Evolutionary conservation across 2,888 invertebrate genomes (phyloP).

Genomic region (Auanema freiburgensis): DNA sequence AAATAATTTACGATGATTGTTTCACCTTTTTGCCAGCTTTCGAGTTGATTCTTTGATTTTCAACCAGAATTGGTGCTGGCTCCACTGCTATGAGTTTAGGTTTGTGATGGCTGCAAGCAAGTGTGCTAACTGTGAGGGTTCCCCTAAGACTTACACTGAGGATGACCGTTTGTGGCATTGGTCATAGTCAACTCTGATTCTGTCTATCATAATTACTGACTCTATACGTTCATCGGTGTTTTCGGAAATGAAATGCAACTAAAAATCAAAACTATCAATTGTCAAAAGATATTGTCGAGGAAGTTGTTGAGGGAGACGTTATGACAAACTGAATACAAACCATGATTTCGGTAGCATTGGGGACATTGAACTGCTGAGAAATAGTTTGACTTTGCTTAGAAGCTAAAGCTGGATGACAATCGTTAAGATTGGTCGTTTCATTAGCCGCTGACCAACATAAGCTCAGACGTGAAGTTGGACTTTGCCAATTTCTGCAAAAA

Average conservation of each 20-base stretch:
- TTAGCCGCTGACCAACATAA: constrained; percentile 40
- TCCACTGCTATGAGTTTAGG: too few species aligned
- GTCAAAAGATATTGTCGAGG: too few species aligned
- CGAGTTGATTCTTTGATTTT: too few species aligned
- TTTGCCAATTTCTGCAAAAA: constrained; percentile 44
- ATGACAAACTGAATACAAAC: constrained; percentile 12
- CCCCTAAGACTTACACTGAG: background rate
- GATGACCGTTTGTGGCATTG: constrained; percentile 9
- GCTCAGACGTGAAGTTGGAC: constrained; percentile 37
- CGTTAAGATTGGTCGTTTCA: constrained; percentile 23
- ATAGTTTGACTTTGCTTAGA: constrained; percentile 38
- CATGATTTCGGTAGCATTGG: constrained; percentile 27
- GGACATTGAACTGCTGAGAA: constrained; percentile 29
- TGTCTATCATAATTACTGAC: constrained; percentile 16
- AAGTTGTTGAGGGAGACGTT: too few species aligned
- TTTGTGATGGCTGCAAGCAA: too few species aligned
- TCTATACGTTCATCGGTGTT: constrained; percentile 26
- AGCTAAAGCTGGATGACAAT: constrained; percentile 34
- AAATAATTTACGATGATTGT: too few species aligned
- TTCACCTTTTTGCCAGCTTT: too few species aligned
- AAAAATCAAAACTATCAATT: constrained; percentile 11
- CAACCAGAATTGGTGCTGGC: too few species aligned
- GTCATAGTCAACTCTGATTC: constrained; percentile 6
- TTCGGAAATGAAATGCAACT: constrained; percentile 36
- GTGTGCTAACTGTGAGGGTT: too few species aligned